Evolutionary conservation across 2,113 vertebrate genomes (phyloP).

Genomic region (Coryphaenoides rupestris): DNA sequence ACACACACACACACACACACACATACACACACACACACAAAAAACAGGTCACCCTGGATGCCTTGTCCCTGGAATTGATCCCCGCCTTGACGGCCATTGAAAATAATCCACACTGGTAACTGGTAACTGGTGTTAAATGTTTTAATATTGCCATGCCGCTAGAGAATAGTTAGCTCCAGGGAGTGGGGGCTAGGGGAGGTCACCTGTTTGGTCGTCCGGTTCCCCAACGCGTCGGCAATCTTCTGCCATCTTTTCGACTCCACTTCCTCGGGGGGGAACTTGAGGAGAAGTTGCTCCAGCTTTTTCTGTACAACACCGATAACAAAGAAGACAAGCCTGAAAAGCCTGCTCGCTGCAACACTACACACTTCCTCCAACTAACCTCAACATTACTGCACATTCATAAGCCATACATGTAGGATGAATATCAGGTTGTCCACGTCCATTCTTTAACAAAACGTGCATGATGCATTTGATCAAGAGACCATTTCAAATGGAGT

Average conservation of each 20-base stretch:
- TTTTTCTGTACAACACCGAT: conserved; percentile 80
- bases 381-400: too few species aligned
- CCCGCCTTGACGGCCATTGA: too few species aligned
- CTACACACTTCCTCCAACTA: neutral
- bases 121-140: neutral
- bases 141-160: neutral
- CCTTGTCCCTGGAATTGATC: too few species aligned
- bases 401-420: too few species aligned
- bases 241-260: conserved; percentile 98
- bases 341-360: neutral
- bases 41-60: too few species aligned
- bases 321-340: neutral
- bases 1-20: conserved; percentile 1
- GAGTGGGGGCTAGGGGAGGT: neutral
- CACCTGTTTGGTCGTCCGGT: conserved; percentile 96
- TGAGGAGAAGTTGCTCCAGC: conserved; percentile 91
- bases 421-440: too few species aligned
- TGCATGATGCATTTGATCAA: too few species aligned
- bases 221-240: conserved; percentile 93
- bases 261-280: conserved; percentile 94
- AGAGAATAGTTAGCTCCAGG: neutral
- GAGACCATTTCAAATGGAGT: too few species aligned
- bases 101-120: too few species aligned
- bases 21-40: neutral
- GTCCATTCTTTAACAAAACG: too few species aligned